phyloP scores from a whole-genome alignment of 2,888 invertebrate species.

The Troides oblongomaculatus region DNA sequence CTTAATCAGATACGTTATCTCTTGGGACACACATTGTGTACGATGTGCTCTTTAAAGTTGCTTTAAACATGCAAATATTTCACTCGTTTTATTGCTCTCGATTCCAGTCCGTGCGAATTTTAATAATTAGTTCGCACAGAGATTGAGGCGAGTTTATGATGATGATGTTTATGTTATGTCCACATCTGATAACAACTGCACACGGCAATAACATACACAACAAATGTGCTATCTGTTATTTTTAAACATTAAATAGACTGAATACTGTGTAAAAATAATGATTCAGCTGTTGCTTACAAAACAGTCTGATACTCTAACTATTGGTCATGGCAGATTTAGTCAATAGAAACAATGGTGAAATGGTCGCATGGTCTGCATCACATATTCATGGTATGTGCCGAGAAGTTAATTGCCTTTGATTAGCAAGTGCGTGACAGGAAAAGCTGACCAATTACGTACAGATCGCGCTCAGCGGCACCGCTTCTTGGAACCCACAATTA shows the following conservation, averaged over 20 bases:
- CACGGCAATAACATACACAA: background rate
- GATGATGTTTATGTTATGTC: background rate
- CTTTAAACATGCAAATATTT: slow-evolving; percentile 27
- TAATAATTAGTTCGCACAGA: slow-evolving; percentile 17
- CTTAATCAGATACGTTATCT: slow-evolving; percentile 48
- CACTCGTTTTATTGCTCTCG: slow-evolving; percentile 34
- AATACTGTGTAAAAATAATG: background rate
- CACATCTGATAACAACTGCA: background rate
- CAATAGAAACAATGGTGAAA: background rate
- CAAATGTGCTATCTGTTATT: too few relatives aligned
- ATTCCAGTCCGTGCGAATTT: slow-evolving; percentile 40
- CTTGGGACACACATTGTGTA: slow-evolving; percentile 31
- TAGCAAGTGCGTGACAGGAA: slow-evolving; percentile 65
- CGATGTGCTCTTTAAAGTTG: slow-evolving; percentile 38
- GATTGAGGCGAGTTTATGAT: background rate
- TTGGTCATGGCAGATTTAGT: background rate
- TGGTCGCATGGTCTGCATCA: background rate
- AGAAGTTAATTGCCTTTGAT: slow-evolving; percentile 49
- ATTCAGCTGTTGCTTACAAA: background rate
- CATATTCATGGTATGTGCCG: slow-evolving; percentile 22
- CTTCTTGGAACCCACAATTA: slow-evolving; percentile 60
- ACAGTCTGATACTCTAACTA: background rate
- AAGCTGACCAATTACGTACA: slow-evolving; percentile 55
- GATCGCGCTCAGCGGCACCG: slow-evolving; percentile 50
- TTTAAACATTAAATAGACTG: too few relatives aligned